Evolutionary conservation across 2,888 invertebrate species (phyloP).

Genomic region (Biston stratarius): DNA sequence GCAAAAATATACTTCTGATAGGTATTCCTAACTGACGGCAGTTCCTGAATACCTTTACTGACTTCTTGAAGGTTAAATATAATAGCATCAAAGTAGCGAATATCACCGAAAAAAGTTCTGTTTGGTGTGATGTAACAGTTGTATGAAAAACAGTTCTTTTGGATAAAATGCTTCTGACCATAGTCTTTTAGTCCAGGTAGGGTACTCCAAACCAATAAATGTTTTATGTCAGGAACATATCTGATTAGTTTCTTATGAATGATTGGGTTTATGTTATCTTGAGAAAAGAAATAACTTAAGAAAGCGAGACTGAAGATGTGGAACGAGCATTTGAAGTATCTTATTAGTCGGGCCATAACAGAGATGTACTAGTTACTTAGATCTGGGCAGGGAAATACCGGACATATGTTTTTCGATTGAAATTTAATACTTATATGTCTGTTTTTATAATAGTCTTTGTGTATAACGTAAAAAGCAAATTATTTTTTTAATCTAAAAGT

Average conservation of each 20-base stretch:
- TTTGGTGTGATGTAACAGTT: conserved; percentile 74
- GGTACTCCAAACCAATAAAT: conserved; percentile 70
- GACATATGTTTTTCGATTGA: too few relatives aligned
- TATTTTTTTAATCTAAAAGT: too few relatives aligned
- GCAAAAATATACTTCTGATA: conserved; percentile 75
- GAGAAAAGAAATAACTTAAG: conserved; percentile 46
- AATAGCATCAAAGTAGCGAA: conserved; percentile 71
- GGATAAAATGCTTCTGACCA: conserved; percentile 61
- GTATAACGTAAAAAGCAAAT: too few relatives aligned
- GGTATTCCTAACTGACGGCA: conserved; percentile 57
- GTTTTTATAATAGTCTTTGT: too few relatives aligned
- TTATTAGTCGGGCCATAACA: conserved; percentile 49
- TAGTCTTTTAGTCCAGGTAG: conserved; percentile 54
- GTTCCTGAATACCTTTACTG: conserved; percentile 41
- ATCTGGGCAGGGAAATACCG: too few relatives aligned
- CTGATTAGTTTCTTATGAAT: conserved; percentile 54
- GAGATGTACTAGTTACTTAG: background rate
- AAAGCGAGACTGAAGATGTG: conserved; percentile 49
- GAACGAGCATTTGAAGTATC: conserved; percentile 47
- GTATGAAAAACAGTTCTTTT: conserved; percentile 54
- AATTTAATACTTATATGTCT: too few relatives aligned
- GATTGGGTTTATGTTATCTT: conserved; percentile 40
- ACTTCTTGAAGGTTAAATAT: conserved; percentile 69
- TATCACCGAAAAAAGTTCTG: conserved; percentile 58
- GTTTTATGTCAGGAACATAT: conserved; percentile 64